Evolutionary conservation across 2,113 vertebrate genomes (phyloP).

Genomic region (Copsychus sechellarum): DNA sequence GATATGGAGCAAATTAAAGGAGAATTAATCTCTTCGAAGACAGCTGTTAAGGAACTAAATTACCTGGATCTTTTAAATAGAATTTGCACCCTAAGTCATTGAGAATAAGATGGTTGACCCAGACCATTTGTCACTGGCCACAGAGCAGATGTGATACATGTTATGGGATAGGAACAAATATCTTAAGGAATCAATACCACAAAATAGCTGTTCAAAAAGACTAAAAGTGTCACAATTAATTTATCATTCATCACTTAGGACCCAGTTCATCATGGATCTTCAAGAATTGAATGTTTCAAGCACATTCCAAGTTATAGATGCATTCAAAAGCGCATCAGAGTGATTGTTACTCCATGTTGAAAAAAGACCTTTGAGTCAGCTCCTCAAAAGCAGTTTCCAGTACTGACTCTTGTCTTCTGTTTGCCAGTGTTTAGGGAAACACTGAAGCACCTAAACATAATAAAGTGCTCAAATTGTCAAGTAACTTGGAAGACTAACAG

Average conservation of each 20-base stretch:
- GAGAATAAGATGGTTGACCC: neutral
- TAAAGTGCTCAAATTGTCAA: neutral
- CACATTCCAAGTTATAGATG: neutral
- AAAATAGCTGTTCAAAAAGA: neutral
- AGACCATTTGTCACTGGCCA: neutral
- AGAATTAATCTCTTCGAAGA: neutral
- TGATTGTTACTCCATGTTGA: neutral
- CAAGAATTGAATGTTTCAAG: neutral
- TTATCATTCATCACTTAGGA: neutral
- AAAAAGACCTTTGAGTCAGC: neutral
- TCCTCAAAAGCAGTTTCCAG: neutral
- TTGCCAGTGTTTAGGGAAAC: neutral
- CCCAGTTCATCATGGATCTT: neutral
- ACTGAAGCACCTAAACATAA: neutral
- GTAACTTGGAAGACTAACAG: neutral
- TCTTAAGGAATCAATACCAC: neutral
- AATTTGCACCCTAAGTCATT: neutral
- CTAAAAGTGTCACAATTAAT: neutral
- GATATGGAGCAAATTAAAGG: neutral
- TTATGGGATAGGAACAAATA: neutral
- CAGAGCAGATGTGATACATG: neutral
- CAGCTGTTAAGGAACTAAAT: neutral
- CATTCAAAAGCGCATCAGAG: neutral
- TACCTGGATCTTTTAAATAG: neutral
- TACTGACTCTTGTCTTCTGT: neutral